These are phyloP conservation scores for Eueides isabella DNA, from an alignment of 1,140 invertebrate species.

Conservation along the genomic window DNA sequence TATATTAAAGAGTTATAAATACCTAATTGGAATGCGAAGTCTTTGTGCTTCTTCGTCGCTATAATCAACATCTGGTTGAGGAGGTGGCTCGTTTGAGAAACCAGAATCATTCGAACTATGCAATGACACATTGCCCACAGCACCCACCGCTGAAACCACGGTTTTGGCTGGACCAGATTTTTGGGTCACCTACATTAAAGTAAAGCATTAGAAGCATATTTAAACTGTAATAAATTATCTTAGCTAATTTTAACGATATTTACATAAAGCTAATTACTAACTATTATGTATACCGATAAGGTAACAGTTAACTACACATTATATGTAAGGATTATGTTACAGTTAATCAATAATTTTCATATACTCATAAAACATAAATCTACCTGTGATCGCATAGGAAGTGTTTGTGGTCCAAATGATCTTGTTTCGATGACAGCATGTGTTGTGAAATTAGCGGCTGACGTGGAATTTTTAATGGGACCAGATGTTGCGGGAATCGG, in stretches of 20 bases:
- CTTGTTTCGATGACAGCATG: slow-evolving; percentile 81
- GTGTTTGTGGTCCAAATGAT: slow-evolving; percentile 79
- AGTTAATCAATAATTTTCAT: background rate
- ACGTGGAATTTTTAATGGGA: slow-evolving; percentile 82
- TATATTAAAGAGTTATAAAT: slow-evolving; percentile 37
- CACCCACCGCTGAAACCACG: slow-evolving; percentile 76
- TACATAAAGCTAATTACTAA: too few species aligned
- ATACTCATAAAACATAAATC: slow-evolving; percentile 19
- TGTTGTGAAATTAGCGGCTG: slow-evolving; percentile 83
- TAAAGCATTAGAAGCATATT: background rate
- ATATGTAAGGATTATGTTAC: background rate
- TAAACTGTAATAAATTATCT: background rate
- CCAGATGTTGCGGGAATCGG: slow-evolving; percentile 80
- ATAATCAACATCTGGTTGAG: slow-evolving; percentile 94
- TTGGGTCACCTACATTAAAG: slow-evolving; percentile 64
- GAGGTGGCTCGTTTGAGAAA: slow-evolving; percentile 94
- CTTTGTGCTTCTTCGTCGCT: slow-evolving; percentile 91
- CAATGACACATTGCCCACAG: slow-evolving; percentile 88
- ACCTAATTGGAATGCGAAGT: slow-evolving; percentile 88
- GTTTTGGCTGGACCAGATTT: slow-evolving; percentile 78
- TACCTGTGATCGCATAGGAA: slow-evolving; percentile 81
- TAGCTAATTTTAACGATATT: background rate
- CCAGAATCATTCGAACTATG: slow-evolving; percentile 96
- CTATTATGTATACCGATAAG: too few species aligned
- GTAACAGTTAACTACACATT: too few species aligned